Evolutionary conservation across 1,140 invertebrate species (phyloP).

Genomic region (Plutomurus gul): DNA sequence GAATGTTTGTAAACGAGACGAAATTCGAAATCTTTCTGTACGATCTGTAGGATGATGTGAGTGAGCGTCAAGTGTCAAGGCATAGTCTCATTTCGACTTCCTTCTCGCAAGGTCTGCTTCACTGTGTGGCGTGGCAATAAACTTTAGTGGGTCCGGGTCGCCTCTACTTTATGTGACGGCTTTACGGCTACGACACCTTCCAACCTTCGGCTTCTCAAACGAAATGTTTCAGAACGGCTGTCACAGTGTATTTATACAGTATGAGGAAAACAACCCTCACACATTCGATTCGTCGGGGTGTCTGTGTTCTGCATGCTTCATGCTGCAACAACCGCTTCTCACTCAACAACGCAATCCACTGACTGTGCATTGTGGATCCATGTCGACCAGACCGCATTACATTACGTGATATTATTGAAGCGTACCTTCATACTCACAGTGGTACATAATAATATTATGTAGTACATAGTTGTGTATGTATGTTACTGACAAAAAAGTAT

Average conservation of each 20-base stretch:
- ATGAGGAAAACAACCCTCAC: neutral
- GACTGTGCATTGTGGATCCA: no score
- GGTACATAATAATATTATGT: no score
- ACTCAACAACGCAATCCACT: neutral
- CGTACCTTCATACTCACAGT: neutral
- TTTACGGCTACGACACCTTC: slow-evolving; percentile 42
- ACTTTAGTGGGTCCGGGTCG: slow-evolving; percentile 16
- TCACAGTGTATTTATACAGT: neutral
- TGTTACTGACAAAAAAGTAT: neutral
- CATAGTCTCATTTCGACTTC: slow-evolving; percentile 16
- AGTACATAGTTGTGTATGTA: no score
- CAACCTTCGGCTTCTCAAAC: slow-evolving; percentile 9
- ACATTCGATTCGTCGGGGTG: neutral
- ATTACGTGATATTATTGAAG: neutral
- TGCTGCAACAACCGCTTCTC: neutral
- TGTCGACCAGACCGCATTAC: neutral
- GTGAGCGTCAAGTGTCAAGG: neutral
- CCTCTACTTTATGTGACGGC: slow-evolving; percentile 36
- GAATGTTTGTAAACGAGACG: neutral
- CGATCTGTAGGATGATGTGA: neutral
- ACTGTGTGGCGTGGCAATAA: neutral
- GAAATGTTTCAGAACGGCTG: neutral
- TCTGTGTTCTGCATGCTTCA: neutral
- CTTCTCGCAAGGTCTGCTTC: neutral
- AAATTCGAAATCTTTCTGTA: neutral